These are phyloP conservation scores for Carapus acus DNA, from an alignment of 2,797 vertebrate genomes.

Conservation along the genomic window DNA sequence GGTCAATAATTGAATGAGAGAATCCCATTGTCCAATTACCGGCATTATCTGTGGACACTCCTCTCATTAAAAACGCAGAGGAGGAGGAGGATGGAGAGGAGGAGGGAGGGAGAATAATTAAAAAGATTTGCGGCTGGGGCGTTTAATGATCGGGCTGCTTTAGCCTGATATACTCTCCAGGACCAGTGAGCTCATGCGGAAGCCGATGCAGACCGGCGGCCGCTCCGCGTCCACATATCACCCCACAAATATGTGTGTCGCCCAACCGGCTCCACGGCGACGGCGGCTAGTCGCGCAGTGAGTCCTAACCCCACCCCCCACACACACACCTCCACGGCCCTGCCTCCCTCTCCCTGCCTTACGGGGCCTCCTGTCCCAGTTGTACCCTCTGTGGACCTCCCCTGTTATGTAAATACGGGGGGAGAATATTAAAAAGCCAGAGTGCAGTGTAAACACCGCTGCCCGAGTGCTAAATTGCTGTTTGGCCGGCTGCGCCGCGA, in stretches of 20 bases:
- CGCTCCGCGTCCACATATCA: constrained; percentile 3
- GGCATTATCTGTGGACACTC: constrained; percentile 72
- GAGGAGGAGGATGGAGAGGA: too few species aligned
- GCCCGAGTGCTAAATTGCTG: constrained; percentile 46
- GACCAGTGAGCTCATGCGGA: constrained; percentile 64
- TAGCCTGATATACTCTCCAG: constrained; percentile 67
- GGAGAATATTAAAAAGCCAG: constrained; percentile 35
- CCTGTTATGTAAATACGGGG: constrained; percentile 31
- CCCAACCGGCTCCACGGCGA: constrained; percentile 40
- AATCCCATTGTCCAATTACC: constrained; percentile 75
- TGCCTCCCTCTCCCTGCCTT: background rate
- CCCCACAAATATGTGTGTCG: constrained; percentile 17
- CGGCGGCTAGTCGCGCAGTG: too few species aligned
- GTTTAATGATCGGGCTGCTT: constrained; percentile 70
- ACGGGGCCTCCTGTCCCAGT: constrained; percentile 15
- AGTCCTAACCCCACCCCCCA: too few species aligned
- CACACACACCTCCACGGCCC: too few species aligned
- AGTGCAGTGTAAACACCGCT: constrained; percentile 56
- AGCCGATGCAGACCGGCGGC: constrained; percentile 45
- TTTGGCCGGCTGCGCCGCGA: constrained; percentile 41
- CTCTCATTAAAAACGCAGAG: constrained; percentile 68
- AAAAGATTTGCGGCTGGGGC: constrained; percentile 70
- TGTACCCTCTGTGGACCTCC: constrained; percentile 28
- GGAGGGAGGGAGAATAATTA: constrained; percentile 73
- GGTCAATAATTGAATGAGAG: constrained; percentile 76